Evolutionary conservation across 2,113 vertebrate genomes (phyloP).

Genomic region (Cyphomyrus plagiostoma): DNA sequence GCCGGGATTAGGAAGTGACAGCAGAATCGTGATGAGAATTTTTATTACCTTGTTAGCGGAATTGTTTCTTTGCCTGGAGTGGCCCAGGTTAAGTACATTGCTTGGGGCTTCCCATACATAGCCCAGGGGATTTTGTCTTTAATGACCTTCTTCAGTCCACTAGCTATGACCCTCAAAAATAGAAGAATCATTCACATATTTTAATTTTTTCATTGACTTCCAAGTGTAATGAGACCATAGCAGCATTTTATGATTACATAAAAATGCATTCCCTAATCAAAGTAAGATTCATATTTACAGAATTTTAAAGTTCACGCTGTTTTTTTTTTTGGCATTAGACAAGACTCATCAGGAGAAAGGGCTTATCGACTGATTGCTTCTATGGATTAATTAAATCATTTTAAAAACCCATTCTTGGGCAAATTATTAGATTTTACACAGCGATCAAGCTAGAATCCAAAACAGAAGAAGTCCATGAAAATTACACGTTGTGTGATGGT

Average conservation of each 20-base stretch:
- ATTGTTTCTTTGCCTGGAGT: background rate
- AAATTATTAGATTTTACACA: background rate
- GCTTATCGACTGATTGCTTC: background rate
- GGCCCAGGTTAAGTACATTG: background rate
- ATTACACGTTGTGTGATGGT: background rate
- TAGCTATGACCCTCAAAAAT: background rate
- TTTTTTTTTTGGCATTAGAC: background rate
- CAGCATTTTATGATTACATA: background rate
- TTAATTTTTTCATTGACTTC: background rate
- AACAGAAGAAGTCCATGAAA: background rate
- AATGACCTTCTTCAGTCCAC: background rate
- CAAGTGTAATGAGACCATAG: background rate
- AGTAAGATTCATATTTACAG: background rate
- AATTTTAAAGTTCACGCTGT: background rate
- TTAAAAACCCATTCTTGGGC: background rate
- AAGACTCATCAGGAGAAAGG: background rate
- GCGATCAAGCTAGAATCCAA: background rate
- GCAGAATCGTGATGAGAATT: background rate
- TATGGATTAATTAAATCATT: background rate
- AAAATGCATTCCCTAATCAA: background rate
- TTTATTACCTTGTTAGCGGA: background rate
- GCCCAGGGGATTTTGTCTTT: background rate
- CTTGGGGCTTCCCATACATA: background rate
- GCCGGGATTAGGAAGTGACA: background rate
- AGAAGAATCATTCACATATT: background rate